phyloP scores from a whole-genome alignment of 37 sponge, comb jelly and placozoan genomes.

The Halisarca cf. caerulea region DNA sequence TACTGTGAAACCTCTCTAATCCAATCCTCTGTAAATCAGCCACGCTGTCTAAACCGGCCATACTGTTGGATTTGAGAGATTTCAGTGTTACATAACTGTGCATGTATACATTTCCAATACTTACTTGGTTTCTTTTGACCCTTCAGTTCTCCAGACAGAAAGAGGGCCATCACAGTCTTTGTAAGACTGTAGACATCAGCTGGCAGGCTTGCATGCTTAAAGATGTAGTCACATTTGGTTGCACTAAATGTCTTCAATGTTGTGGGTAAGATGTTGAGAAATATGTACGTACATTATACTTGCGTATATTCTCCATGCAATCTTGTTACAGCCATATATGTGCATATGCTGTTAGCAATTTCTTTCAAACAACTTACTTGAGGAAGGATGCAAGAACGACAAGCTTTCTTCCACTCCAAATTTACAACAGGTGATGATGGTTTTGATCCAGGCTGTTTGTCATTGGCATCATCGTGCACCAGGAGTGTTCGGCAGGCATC shows the following conservation, averaged over 20 bases:
- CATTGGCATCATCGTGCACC: neutral
- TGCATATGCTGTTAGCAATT: no score
- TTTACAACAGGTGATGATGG: neutral
- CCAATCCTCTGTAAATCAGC: no score
- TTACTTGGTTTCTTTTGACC: neutral
- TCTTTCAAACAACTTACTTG: neutral
- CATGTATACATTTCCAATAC: no score
- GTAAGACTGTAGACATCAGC: neutral
- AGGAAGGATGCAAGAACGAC: conserved; percentile 26
- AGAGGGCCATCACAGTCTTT: neutral
- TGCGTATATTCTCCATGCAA: no score
- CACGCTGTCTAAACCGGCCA: no score
- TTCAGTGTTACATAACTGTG: no score
- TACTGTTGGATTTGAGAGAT: no score
- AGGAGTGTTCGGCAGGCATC: conserved; percentile 32
- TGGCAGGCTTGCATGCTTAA: neutral
- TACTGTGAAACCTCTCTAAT: no score
- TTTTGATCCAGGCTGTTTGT: neutral
- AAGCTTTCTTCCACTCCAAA: conserved; percentile 28
- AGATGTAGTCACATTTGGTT: neutral
- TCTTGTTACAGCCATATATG: no score
- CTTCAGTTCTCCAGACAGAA: neutral
- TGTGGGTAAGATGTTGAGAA: no score
- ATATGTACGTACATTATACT: no score
- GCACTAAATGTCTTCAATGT: neutral